Evolutionary conservation across 2,113 vertebrate genomes (phyloP).

Genomic region (Microtus richardsoni): DNA sequence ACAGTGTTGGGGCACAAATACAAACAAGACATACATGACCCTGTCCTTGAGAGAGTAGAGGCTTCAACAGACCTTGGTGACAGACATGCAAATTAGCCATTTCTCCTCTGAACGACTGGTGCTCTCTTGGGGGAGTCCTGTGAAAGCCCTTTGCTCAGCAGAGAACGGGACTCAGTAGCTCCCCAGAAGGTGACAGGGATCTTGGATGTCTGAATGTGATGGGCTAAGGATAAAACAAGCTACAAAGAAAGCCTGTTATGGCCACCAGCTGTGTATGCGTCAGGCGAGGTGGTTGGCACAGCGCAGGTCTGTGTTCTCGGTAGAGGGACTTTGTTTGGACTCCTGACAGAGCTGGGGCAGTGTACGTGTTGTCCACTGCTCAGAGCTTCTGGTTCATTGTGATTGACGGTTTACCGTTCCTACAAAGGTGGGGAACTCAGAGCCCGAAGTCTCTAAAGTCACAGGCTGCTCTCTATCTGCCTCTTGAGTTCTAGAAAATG

Average conservation of each 20-base stretch:
- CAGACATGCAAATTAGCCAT: neutral
- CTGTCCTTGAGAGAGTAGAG: neutral
- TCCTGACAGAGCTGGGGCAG: constrained; percentile 12
- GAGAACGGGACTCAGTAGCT: neutral
- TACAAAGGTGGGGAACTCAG: neutral
- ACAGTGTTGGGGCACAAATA: neutral
- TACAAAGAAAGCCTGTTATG: neutral
- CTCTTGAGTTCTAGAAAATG: constrained; percentile 7
- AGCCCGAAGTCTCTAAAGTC: neutral
- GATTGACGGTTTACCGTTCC: neutral
- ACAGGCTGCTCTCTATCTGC: neutral
- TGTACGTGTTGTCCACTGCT: neutral
- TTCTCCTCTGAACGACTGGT: neutral
- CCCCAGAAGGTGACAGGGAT: neutral
- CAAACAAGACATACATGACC: neutral
- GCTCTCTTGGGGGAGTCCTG: neutral
- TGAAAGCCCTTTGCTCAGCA: neutral
- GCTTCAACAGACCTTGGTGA: neutral
- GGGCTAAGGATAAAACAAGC: neutral
- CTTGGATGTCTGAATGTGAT: neutral
- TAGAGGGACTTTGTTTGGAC: neutral
- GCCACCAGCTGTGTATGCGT: neutral
- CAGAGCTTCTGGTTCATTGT: constrained; percentile 47
- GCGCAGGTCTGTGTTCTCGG: neutral
- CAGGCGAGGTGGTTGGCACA: rapidly evolving